Conservation (phyloP, 1,140 invertebrate genomes). For the Heliconius eleuchia region DNA sequence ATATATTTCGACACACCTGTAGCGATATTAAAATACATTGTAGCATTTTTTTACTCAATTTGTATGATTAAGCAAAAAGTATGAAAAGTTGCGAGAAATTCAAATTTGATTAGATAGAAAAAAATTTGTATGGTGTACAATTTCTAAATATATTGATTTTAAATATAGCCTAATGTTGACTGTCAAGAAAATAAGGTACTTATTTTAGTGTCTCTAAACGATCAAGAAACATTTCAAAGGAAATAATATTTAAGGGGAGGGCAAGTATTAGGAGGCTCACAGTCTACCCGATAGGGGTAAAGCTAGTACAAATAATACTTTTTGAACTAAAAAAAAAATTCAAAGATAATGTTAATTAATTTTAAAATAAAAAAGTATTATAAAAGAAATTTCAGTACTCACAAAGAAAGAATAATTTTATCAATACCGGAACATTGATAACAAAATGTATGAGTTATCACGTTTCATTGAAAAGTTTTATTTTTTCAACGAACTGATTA, state of each 20-base stretch:
- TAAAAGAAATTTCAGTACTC: background rate
- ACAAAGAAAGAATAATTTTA: background rate
- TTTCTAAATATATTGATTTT: background rate
- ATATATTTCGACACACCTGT: constrained; percentile 4
- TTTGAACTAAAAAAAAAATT: too few relatives aligned
- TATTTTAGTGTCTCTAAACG: too few relatives aligned
- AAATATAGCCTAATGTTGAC: background rate
- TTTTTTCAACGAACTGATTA: background rate
- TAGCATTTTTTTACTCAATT: background rate
- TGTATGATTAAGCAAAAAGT: background rate
- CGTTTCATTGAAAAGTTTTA: constrained; percentile 8
- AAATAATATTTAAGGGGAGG: too few relatives aligned
- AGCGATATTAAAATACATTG: background rate
- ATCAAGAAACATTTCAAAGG: background rate
- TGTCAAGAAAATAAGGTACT: background rate
- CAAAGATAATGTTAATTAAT: too few relatives aligned
- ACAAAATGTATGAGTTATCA: background rate
- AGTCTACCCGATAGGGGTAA: too few relatives aligned
- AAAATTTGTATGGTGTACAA: background rate
- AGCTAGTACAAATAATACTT: too few relatives aligned
- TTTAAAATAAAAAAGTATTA: background rate
- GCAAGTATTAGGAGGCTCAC: too few relatives aligned
- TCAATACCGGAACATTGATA: constrained; percentile 6
- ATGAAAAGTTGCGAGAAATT: background rate
- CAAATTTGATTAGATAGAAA: background rate